These are phyloP conservation scores for Marronus borbonicus DNA, from an alignment of 2,888 invertebrate genomes.

Conservation along the genomic window DNA sequence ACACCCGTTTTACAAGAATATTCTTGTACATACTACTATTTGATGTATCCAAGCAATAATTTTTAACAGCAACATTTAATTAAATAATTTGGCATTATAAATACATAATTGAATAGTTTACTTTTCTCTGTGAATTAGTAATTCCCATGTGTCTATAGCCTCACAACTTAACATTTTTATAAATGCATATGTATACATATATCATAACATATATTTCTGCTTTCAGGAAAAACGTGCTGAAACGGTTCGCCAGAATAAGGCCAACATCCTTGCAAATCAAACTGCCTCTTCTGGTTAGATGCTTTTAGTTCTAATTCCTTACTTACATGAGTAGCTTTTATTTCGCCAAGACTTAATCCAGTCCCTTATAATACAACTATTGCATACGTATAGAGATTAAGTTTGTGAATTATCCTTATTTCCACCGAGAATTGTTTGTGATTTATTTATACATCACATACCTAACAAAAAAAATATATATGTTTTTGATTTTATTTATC, in stretches of 20 bases:
- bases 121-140: no score
- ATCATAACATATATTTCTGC: constrained; percentile 55
- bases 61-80: no score
- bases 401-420: constrained; percentile 35
- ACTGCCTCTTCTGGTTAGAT: constrained; percentile 79
- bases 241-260: constrained; percentile 92
- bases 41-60: no score
- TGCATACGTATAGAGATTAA: constrained; percentile 38
- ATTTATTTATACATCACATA: constrained; percentile 18
- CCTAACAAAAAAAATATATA: constrained; percentile 15
- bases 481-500: constrained; percentile 36
- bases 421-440: constrained; percentile 21
- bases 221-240: constrained; percentile 92
- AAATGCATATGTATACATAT: neutral
- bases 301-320: constrained; percentile 36
- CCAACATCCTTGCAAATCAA: constrained; percentile 76
- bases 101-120: no score
- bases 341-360: constrained; percentile 44
- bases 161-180: neutral
- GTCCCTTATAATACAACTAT: constrained; percentile 36
- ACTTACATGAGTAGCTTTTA: constrained; percentile 50
- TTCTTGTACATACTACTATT: no score
- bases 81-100: no score
- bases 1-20: no score
- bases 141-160: neutral